phyloP scores from a whole-genome alignment of 2,797 vertebrate genomes.

The Silurus lanzhouensis region DNA sequence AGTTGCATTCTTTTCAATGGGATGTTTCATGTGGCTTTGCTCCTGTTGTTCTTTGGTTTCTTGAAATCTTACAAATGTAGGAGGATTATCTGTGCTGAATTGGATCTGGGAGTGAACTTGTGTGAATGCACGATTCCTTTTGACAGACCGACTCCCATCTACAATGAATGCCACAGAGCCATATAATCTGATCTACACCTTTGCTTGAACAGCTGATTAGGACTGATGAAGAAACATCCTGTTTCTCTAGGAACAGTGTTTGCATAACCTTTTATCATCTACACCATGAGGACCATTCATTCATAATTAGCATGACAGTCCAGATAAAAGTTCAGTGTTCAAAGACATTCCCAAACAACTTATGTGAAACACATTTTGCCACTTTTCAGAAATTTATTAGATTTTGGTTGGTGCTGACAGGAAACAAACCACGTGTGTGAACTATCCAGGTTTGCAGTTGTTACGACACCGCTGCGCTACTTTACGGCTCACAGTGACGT shows the following conservation, averaged over 20 bases:
- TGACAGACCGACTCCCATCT: background rate
- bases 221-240: background rate
- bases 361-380: background rate
- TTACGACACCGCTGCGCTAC: constrained; percentile 41
- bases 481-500: constrained; percentile 75
- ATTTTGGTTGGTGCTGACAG: background rate
- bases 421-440: background rate
- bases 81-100: background rate
- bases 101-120: background rate
- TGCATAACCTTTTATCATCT: background rate
- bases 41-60: background rate
- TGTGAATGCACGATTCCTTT: background rate
- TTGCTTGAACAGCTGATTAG: background rate
- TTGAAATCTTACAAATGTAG: background rate
- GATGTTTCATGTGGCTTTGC: background rate
- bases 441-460: no score
- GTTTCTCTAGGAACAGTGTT: background rate
- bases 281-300: background rate
- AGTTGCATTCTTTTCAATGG: background rate
- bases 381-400: background rate
- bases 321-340: background rate
- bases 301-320: background rate
- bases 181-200: background rate
- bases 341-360: background rate
- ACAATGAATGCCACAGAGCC: background rate